phyloP scores from a whole-genome alignment of 2,113 vertebrate genomes.

The Campylomormyrus numenius region DNA sequence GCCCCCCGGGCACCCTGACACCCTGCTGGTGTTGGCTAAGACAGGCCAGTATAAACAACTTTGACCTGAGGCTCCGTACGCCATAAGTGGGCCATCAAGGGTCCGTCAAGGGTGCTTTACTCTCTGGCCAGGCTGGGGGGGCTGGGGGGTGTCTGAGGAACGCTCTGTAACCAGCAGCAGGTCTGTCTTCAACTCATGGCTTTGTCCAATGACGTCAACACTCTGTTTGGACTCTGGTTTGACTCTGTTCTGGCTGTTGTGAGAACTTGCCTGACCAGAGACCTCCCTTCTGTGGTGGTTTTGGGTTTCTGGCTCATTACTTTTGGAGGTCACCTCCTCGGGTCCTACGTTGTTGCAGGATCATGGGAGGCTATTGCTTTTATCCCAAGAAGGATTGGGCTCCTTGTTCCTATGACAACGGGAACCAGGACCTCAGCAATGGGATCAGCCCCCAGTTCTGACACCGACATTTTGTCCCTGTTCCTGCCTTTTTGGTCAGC shows the following conservation, averaged over 20 bases:
- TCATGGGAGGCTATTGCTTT: not conserved
- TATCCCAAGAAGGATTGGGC: not conserved
- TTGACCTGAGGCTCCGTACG: not conserved
- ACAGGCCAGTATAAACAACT: not conserved
- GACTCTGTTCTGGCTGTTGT: not conserved
- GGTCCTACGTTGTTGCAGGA: not conserved
- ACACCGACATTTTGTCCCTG: not conserved
- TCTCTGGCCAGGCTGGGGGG: not conserved
- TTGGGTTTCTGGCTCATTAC: not conserved
- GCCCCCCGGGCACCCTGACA: not conserved
- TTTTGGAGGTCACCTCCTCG: not conserved
- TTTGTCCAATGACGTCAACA: not conserved
- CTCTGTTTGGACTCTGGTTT: not conserved
- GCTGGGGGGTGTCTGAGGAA: not conserved
- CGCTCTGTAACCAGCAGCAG: no score
- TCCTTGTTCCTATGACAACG: not conserved
- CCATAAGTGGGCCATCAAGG: not conserved
- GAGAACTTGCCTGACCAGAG: not conserved
- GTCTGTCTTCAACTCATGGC: not conserved
- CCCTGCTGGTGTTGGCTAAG: not conserved
- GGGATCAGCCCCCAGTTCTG: not conserved
- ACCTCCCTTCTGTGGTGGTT: not conserved
- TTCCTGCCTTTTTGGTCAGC: not conserved
- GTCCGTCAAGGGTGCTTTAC: not conserved
- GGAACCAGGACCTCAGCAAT: not conserved